Conservation (phyloP, 2,797 vertebrate species). For the Hydrocynus forskahlii region DNA sequence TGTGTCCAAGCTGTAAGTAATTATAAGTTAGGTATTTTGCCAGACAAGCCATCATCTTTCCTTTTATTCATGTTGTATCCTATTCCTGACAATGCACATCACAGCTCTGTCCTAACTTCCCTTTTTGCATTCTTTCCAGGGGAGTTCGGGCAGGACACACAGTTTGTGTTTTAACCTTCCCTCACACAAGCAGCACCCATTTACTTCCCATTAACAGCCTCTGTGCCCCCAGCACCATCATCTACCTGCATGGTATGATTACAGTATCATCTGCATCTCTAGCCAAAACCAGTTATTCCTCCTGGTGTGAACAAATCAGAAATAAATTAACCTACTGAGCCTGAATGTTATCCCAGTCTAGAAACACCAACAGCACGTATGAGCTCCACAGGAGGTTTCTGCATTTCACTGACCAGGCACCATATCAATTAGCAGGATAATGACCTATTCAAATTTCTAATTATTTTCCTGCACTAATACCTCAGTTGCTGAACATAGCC, state of each 20-base stretch:
- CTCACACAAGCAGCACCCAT: slow-evolving; percentile 62
- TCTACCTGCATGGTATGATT: slow-evolving; percentile 65
- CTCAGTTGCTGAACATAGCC: slow-evolving; percentile 54
- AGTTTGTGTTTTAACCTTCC: slow-evolving; percentile 38
- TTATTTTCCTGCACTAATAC: slow-evolving; percentile 60
- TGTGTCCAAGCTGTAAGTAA: too few relatives aligned
- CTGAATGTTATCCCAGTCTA: slow-evolving; percentile 53
- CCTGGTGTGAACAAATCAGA: slow-evolving; percentile 72
- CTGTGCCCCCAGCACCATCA: slow-evolving; percentile 63
- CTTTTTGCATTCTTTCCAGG: not conserved
- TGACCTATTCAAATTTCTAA: slow-evolving; percentile 61
- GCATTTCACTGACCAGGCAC: slow-evolving; percentile 53
- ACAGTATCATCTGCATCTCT: slow-evolving; percentile 56
- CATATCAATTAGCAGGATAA: slow-evolving; percentile 66
- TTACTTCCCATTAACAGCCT: slow-evolving; percentile 65
- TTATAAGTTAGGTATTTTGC: not conserved
- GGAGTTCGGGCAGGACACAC: not conserved
- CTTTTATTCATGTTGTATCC: not conserved
- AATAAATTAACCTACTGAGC: slow-evolving; percentile 59
- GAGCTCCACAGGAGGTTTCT: slow-evolving; percentile 54
- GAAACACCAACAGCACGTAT: slow-evolving; percentile 54
- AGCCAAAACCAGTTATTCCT: slow-evolving; percentile 60
- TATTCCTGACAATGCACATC: not conserved
- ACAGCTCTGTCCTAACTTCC: not conserved
- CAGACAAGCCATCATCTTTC: not conserved